Percentiles rank a stretch among this genome's conserved stretches.
phyloP scores from a whole-genome alignment of 1,140 invertebrate species.

The Tetranychus urticae region DNA sequence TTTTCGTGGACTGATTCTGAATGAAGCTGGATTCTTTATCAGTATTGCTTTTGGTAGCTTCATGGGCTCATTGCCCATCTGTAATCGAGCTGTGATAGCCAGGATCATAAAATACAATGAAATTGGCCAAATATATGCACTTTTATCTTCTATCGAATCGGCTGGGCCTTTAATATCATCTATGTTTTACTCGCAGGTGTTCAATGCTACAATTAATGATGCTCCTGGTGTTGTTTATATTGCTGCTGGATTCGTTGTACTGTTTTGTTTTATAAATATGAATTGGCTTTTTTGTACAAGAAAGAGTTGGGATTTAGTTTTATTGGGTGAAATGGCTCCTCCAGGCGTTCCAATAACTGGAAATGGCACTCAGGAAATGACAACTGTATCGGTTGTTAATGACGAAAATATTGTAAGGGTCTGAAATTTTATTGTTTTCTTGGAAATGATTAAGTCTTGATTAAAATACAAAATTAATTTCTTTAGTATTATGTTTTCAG shows the following conservation, averaged over 20 bases:
- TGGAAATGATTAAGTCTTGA: no score
- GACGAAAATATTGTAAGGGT: no score
- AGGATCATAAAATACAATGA: conserved; percentile 2
- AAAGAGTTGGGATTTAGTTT: no score
- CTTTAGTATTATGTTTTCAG: no score
- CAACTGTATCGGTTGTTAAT: no score
- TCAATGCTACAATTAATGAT: background rate
- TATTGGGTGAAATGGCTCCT: no score
- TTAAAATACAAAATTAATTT: no score
- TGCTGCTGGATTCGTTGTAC: background rate
- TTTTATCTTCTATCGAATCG: background rate
- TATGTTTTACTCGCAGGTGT: background rate
- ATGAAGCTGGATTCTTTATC: background rate
- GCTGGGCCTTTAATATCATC: background rate
- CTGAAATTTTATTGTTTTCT: no score
- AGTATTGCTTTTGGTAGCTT: background rate
- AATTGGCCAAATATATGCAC: conserved; percentile 1
- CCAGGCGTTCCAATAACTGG: no score
- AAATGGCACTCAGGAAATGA: no score
- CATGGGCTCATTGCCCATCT: background rate
- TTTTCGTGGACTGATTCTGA: background rate
- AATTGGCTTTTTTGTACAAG: background rate
- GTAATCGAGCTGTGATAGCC: background rate
- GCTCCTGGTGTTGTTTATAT: background rate
- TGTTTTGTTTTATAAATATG: background rate